These are phyloP conservation scores for Periphyllus acericola DNA, from an alignment of 2,888 invertebrate species.

Conservation along the genomic window DNA sequence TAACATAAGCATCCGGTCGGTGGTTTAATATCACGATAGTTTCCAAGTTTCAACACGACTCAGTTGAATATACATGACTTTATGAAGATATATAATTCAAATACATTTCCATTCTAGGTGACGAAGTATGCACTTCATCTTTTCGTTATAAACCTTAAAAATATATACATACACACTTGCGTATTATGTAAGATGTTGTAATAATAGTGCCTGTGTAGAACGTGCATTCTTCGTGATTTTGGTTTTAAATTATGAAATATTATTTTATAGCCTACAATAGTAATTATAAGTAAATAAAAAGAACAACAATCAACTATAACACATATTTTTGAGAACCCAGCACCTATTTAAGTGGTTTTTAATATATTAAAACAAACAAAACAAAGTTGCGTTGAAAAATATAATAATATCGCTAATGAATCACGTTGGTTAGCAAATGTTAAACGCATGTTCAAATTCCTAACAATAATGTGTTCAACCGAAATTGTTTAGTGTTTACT, in stretches of 20 bases:
- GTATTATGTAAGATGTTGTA: too few relatives aligned
- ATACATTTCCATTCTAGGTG: too few relatives aligned
- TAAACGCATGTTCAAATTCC: slow-evolving; percentile 7
- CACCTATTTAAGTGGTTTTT: slow-evolving; percentile 44
- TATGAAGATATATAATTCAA: too few relatives aligned
- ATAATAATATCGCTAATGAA: slow-evolving; percentile 17
- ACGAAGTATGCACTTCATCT: too few relatives aligned
- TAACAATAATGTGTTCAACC: slow-evolving; percentile 20
- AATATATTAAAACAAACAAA: slow-evolving; percentile 32
- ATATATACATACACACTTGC: too few relatives aligned
- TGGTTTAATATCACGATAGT: too few relatives aligned
- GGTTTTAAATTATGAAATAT: not conserved
- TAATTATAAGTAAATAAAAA: slow-evolving; percentile 5
- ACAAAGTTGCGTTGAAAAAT: slow-evolving; percentile 13
- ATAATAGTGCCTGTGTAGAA: too few relatives aligned
- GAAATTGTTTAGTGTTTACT: not conserved
- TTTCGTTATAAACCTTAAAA: too few relatives aligned
- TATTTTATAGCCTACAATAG: not conserved
- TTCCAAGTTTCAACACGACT: too few relatives aligned
- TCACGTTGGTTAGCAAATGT: not conserved
- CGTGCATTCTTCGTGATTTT: not conserved
- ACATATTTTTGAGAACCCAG: slow-evolving; percentile 16
- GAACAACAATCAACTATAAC: not conserved
- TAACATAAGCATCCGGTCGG: too few relatives aligned
- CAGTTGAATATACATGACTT: too few relatives aligned